These are phyloP conservation scores for Trachelus iudaicus DNA, from an alignment of 2,888 invertebrate species.

Conservation along the genomic window DNA sequence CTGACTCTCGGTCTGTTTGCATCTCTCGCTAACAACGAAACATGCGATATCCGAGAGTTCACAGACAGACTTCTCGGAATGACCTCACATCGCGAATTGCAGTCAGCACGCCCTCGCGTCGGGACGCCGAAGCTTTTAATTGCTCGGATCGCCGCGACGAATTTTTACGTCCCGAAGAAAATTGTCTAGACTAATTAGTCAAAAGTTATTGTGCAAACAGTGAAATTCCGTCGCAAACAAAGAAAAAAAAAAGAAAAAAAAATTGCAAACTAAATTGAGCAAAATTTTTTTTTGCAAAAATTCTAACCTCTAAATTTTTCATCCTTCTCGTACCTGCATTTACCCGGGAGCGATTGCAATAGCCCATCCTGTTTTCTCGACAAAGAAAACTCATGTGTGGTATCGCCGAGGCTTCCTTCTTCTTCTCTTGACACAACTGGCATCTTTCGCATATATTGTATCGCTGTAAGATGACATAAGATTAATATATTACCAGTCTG, in stretches of 20 bases:
- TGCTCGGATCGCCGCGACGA: conserved; percentile 17
- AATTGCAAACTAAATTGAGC: too few species aligned
- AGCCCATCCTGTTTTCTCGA: not conserved
- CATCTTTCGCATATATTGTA: not conserved
- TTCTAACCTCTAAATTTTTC: not conserved
- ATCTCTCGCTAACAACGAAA: conserved; percentile 29
- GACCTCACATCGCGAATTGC: conserved; percentile 47
- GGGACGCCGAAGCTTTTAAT: conserved; percentile 42
- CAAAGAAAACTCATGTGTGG: not conserved
- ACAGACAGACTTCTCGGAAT: conserved; percentile 55
- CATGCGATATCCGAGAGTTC: conserved; percentile 42
- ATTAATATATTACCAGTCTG: not conserved
- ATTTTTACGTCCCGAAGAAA: conserved; percentile 3
- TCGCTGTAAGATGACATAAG: not conserved
- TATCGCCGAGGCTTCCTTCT: not conserved
- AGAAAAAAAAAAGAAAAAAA: too few species aligned
- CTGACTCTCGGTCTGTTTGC: conserved; percentile 16
- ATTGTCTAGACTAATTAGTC: not conserved
- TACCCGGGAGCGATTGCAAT: too few species aligned
- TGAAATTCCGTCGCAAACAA: not conserved
- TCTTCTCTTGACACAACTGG: conserved; percentile 1
- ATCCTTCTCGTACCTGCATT: not conserved
- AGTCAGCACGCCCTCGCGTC: conserved; percentile 29
- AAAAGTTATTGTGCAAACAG: not conserved
- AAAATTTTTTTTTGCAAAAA: not conserved